These are phyloP conservation scores for Achatina immaculata DNA, from an alignment of 1,140 invertebrate genomes.

Conservation along the genomic window DNA sequence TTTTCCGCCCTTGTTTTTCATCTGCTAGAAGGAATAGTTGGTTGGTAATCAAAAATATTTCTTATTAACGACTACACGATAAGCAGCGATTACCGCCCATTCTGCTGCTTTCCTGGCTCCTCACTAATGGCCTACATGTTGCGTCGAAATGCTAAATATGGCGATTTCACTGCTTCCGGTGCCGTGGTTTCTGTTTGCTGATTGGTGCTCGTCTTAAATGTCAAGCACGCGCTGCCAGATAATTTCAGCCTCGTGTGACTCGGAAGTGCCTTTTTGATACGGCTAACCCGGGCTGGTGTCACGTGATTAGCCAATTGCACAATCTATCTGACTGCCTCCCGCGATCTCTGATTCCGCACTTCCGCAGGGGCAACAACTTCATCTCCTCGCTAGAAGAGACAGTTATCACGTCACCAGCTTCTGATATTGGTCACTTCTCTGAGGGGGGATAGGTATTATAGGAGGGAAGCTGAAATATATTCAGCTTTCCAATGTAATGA, in stretches of 20 bases:
- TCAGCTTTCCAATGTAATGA: no score
- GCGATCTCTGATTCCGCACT: not conserved
- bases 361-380: not conserved
- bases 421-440: no score
- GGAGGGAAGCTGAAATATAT: no score
- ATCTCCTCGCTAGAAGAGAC: not conserved
- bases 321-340: not conserved
- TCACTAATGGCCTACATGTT: not conserved
- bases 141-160: not conserved
- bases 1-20: not conserved
- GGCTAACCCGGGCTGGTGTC: slow-evolving; percentile 1
- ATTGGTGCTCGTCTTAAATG: not conserved
- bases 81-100: not conserved
- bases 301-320: not conserved
- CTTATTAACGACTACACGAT: not conserved
- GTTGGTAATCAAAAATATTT: not conserved
- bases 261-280: slow-evolving; percentile 10
- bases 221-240: not conserved
- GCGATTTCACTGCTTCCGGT: slow-evolving; percentile 7
- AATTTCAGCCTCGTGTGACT: not conserved
- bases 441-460: no score
- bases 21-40: not conserved
- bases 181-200: not conserved
- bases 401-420: not conserved
- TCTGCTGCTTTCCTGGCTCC: not conserved